phyloP scores from a whole-genome alignment of 2,888 invertebrate species.

The Coelopa pilipes region DNA sequence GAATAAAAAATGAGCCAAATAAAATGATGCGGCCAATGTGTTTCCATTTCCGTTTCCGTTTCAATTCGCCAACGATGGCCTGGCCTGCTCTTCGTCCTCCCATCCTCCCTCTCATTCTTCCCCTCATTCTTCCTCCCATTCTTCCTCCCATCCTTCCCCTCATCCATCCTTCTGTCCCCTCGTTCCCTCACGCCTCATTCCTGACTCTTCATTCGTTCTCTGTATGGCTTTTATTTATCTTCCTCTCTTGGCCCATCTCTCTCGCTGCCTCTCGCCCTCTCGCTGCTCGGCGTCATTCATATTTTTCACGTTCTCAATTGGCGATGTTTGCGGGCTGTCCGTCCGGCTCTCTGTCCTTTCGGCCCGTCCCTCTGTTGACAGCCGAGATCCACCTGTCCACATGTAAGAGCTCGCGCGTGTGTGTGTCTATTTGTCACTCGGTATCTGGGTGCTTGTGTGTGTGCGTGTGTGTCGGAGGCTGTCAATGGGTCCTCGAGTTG shows the following conservation, averaged over 20 bases:
- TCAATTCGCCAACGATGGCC: slow-evolving; percentile 4
- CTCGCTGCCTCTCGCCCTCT: too few species aligned
- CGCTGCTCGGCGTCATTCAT: background rate
- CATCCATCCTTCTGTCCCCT: too few species aligned
- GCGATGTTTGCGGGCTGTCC: background rate
- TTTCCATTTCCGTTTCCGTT: slow-evolving; percentile 40
- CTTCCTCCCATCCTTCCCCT: background rate
- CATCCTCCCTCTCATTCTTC: background rate
- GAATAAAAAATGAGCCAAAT: slow-evolving; percentile 37
- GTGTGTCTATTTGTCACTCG: background rate
- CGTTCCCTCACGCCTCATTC: too few species aligned
- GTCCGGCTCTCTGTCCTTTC: background rate
- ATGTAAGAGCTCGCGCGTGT: background rate
- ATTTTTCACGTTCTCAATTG: background rate
- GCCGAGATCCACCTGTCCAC: slow-evolving; percentile 14
- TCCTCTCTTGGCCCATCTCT: too few species aligned
- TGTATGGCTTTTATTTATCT: too few species aligned
- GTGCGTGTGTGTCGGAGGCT: slow-evolving; percentile 18
- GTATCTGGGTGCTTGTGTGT: slow-evolving; percentile 7
- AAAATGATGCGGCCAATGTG: slow-evolving; percentile 46
- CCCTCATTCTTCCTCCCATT: background rate
- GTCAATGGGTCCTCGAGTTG: background rate
- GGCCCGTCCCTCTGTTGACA: background rate
- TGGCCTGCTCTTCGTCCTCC: background rate
- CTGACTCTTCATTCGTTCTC: too few species aligned